Conservation (phyloP, 2,888 invertebrate genomes). For the Orthosia gothica region DNA sequence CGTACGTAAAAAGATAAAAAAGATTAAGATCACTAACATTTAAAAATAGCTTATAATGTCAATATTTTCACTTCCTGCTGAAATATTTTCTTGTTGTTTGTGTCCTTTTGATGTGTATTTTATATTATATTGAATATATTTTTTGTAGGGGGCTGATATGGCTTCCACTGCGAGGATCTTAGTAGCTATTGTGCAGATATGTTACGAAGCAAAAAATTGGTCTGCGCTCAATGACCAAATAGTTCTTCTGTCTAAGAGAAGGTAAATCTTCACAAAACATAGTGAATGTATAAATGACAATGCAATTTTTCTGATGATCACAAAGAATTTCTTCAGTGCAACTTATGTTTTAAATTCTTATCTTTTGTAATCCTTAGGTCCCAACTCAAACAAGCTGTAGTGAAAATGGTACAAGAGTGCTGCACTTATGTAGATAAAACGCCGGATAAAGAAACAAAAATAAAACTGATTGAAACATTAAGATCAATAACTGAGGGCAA, state of each 20-base stretch:
- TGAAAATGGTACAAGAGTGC: conserved; percentile 99
- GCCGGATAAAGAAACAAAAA: conserved; percentile 97
- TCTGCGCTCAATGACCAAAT: conserved; percentile 98
- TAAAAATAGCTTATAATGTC: background rate
- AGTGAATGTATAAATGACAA: background rate
- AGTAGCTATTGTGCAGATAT: conserved; percentile 98
- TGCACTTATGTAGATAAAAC: conserved; percentile 98
- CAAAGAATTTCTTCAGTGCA: background rate
- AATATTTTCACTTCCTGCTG: background rate
- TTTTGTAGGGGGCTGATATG: conserved; percentile 97
- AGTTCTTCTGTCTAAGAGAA: conserved; percentile 96
- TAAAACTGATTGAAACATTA: conserved; percentile 98
- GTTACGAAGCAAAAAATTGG: conserved; percentile 98
- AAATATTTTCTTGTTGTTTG: background rate
- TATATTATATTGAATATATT: background rate
- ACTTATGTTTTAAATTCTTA: conserved; percentile 3
- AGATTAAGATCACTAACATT: too few relatives aligned
- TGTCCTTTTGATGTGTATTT: background rate
- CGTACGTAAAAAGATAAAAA: too few relatives aligned
- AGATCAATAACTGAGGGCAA: conserved; percentile 99
- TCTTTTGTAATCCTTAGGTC: conserved; percentile 89
- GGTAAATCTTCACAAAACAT: conserved; percentile 82
- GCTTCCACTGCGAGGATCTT: conserved; percentile 98
- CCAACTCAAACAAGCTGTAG: conserved; percentile 99
- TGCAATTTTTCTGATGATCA: background rate